Percentiles rank a stretch among this genome's conserved stretches.
Conservation (phyloP, 2,797 vertebrate genomes). For the Hemitrygon akajei region DNA sequence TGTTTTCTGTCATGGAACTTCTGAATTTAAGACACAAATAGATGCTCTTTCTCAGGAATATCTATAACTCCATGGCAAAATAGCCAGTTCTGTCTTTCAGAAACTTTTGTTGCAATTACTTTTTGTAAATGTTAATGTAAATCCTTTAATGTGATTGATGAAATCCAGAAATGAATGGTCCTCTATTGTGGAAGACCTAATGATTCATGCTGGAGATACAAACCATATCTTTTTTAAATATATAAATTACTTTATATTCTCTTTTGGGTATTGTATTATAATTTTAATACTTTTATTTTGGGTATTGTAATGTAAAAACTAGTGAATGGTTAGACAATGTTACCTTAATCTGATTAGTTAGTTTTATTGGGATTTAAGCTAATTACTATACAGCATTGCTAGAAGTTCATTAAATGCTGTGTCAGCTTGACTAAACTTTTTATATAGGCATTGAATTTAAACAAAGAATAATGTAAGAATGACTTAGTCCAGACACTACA, state of each 20-base stretch:
- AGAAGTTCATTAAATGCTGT: background rate
- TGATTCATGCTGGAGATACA: background rate
- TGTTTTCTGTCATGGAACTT: background rate
- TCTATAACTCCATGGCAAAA: background rate
- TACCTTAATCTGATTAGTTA: background rate
- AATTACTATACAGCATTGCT: background rate
- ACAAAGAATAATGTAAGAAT: background rate
- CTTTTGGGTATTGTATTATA: too few relatives aligned
- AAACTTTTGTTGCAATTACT: background rate
- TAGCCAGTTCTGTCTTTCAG: background rate
- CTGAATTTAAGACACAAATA: background rate
- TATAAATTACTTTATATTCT: too few relatives aligned
- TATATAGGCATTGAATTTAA: background rate
- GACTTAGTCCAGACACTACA: background rate
- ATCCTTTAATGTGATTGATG: background rate
- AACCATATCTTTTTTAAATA: background rate
- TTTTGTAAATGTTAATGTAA: background rate
- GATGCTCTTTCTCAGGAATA: too few relatives aligned
- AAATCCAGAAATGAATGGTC: background rate
- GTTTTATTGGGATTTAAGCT: background rate
- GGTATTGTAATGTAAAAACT: background rate
- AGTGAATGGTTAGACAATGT: background rate
- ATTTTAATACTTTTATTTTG: too few relatives aligned
- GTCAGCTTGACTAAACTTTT: background rate
- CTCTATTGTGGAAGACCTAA: background rate